Conservation (phyloP, 2,888 invertebrate species). For the Strigamia maritima region DNA sequence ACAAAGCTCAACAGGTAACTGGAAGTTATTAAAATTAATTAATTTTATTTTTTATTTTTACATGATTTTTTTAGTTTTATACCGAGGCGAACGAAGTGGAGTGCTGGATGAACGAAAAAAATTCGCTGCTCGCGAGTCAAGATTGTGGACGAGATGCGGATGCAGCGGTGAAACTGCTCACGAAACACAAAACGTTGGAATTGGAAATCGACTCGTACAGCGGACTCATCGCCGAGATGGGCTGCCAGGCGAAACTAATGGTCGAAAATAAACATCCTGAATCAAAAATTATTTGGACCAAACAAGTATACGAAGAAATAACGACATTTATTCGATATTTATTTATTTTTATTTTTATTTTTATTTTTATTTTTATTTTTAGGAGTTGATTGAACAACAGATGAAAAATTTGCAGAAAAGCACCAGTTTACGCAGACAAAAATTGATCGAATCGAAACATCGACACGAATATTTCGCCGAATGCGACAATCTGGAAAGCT, state of each 20-base stretch:
- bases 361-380: not conserved
- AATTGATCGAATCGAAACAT: conserved; percentile 85
- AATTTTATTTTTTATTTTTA: conserved; percentile 11
- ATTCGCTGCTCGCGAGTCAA: conserved; percentile 72
- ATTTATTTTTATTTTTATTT: too few species aligned
- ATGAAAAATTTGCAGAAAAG: conserved; percentile 75
- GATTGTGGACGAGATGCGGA: conserved; percentile 88
- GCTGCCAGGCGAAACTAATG: conserved; percentile 77
- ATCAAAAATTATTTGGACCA: conserved; percentile 71
- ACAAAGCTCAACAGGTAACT: conserved; percentile 74
- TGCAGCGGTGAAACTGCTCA: conserved; percentile 84
- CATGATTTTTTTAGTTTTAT: conserved; percentile 62
- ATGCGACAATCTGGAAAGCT: conserved; percentile 81
- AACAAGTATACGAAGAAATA: conserved; percentile 59
- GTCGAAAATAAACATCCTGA: conserved; percentile 77
- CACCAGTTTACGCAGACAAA: conserved; percentile 73
- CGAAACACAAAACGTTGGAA: conserved; percentile 92
- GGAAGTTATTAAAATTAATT: not conserved
- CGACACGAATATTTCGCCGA: conserved; percentile 88
- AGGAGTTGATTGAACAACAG: conserved; percentile 65
- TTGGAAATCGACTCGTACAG: conserved; percentile 87
- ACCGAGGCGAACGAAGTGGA: conserved; percentile 89
- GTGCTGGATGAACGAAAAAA: conserved; percentile 85
- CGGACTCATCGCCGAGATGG: conserved; percentile 88
- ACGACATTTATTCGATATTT: not conserved